These are phyloP conservation scores for Polyommatus icarus DNA, from an alignment of 2,888 invertebrate species.

Conservation along the genomic window DNA sequence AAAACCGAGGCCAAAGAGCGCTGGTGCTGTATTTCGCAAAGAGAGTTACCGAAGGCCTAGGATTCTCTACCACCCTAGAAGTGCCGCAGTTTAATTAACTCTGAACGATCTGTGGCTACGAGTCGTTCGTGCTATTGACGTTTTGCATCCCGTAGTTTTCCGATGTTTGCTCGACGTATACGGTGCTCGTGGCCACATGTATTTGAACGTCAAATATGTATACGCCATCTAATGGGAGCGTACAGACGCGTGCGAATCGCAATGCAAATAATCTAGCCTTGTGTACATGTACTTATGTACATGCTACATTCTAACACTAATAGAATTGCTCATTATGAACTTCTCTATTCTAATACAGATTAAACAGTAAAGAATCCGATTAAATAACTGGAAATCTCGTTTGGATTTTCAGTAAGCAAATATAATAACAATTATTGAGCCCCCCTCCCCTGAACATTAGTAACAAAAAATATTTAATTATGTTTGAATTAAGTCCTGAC, in stretches of 20 bases:
- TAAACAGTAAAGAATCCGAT: no score
- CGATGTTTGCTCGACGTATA: conserved; percentile 61
- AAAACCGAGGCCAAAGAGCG: no score
- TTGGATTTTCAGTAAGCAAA: no score
- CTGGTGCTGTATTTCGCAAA: no score
- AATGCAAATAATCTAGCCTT: neutral
- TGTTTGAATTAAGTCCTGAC: no score
- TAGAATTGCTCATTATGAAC: neutral
- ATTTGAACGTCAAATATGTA: conserved; percentile 67
- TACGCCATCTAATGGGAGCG: conserved; percentile 60
- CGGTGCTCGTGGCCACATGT: conserved; percentile 53
- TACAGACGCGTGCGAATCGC: conserved; percentile 34
- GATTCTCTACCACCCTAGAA: no score
- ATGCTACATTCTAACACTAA: neutral
- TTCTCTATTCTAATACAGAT: neutral
- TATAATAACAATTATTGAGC: no score
- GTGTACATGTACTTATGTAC: neutral
- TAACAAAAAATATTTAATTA: no score
- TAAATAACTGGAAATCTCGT: no score
- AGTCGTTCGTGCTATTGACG: conserved; percentile 30
- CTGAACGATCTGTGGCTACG: neutral
- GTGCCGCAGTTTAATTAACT: no score
- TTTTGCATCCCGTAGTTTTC: conserved; percentile 64
- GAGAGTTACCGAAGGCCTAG: no score
- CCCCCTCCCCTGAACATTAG: no score